These are phyloP conservation scores for Amorpha juglandis DNA, from an alignment of 2,888 invertebrate species.

Conservation along the genomic window DNA sequence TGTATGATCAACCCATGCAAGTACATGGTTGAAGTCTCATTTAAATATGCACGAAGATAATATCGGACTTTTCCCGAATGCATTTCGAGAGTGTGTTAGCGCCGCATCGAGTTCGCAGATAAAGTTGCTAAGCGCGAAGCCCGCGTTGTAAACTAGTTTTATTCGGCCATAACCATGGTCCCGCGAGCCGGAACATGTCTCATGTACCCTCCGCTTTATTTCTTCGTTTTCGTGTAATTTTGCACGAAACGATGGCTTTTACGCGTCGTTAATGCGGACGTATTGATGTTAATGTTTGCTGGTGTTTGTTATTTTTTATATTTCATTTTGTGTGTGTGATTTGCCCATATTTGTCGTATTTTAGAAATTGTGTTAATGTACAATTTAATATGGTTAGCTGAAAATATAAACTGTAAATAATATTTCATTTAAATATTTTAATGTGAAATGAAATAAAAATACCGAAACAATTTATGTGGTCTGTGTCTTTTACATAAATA, in stretches of 20 bases:
- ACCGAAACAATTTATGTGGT: too few species aligned
- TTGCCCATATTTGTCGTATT: neutral
- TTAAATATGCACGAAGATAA: constrained; percentile 4
- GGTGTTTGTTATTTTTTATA: constrained; percentile 32
- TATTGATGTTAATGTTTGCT: constrained; percentile 45
- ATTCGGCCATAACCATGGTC: constrained; percentile 66
- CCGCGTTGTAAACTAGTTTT: constrained; percentile 67
- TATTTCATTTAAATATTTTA: too few species aligned
- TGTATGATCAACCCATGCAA: neutral
- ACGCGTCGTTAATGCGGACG: constrained; percentile 49
- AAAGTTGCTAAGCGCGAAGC: constrained; percentile 59
- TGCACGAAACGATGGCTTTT: constrained; percentile 47
- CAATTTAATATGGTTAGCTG: neutral
- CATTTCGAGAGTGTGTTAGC: neutral
- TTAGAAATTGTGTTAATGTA: neutral
- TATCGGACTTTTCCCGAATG: constrained; percentile 4
- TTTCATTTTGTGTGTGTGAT: constrained; percentile 24
- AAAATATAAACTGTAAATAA: too few species aligned
- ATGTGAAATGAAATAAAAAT: too few species aligned
- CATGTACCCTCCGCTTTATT: constrained; percentile 49
- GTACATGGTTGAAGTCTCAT: neutral
- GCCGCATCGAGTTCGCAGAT: constrained; percentile 40
- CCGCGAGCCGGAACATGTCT: constrained; percentile 51
- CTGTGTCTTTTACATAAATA: too few species aligned
- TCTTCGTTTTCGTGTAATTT: constrained; percentile 48